Base-by-base conservation (phyloP, 2,113 vertebrate genomes). In the Hepsetus odoe region DNA sequence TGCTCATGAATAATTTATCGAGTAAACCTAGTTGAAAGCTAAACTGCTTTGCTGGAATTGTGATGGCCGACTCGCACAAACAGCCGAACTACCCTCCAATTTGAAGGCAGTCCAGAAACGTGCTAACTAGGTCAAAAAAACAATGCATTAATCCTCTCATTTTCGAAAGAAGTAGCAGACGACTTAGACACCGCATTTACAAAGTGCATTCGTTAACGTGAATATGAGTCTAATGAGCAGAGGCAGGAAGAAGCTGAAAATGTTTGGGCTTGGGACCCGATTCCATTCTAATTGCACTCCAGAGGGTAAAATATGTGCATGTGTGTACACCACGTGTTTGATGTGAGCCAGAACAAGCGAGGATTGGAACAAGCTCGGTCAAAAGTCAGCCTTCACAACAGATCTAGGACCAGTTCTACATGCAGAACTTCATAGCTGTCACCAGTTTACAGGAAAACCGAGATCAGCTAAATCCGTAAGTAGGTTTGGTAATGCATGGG, bases 281-380 rank as follows among this genome's bases (percentile, higher is more conserved):
- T 81, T 82, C 44, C 61, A 79, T 56, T 32, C 83, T 84, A 85
- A 87, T 85, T 88, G 87, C 85, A 77, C 87, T 82, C 73, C 66
- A 76, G 53, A 76, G 82, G 56, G 71, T 83, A 81, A 83, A 73
- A 73, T 71, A 3, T 33, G 20, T 12, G 14, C 1, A 0, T 46
- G 53, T 44, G 30, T 68, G 8, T 69, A 7, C 32, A 13, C 22
- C 14, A 22, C 40, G 62, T 59, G 12, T 58, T 13, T 62, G 28
- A 70, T 62, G 69, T 30, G 26, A 14, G 56, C 32, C 64, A 67
- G 14, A 22, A 16, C 68, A 18, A 26, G 26, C 35, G 49, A 12
- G 10, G 72, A 46, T 9, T 32, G 28, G 6, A 46, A 26, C 12
- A 4, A 24, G 33, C 72, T 4, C 62, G 38, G 40, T 32, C 30